A percentile compares a stretch with the other conserved stretches of the same genome.
Conservation (phyloP, 2,113 vertebrate genomes). For the Castor canadensis region DNA sequence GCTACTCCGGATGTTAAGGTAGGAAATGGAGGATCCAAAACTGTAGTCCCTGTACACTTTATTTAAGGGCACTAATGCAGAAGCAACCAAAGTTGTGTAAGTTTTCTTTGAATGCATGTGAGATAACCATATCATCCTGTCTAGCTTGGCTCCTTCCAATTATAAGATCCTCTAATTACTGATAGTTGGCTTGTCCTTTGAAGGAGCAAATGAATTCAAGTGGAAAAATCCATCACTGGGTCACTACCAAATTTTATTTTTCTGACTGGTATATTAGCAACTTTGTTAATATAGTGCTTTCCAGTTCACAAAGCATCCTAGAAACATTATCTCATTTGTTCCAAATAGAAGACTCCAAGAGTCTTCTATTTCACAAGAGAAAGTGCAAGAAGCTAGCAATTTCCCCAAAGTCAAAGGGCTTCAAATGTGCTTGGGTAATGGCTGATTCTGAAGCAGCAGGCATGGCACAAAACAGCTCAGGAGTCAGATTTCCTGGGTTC, state of each 20-base stretch:
- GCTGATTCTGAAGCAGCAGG: background rate
- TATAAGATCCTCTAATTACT: background rate
- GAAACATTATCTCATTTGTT: slow-evolving; percentile 40
- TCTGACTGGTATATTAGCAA: slow-evolving; percentile 33
- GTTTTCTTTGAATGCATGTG: background rate
- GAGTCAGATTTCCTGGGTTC: slow-evolving; percentile 10
- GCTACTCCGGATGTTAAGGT: background rate
- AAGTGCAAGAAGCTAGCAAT: background rate
- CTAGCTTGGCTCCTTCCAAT: slow-evolving; percentile 16
- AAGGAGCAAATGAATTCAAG: background rate
- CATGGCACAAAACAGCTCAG: background rate
- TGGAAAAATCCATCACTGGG: slow-evolving; percentile 47
- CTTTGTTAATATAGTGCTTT: slow-evolving; percentile 31
- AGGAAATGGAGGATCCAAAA: background rate
- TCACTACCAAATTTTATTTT: slow-evolving; percentile 50
- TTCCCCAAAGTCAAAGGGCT: background rate
- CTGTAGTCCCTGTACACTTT: background rate
- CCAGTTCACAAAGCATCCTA: slow-evolving; percentile 54
- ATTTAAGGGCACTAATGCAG: background rate
- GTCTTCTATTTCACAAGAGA: background rate
- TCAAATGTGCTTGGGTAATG: background rate
- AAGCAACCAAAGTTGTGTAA: background rate
- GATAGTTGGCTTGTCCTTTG: background rate
- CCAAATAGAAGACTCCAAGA: background rate
- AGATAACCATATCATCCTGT: background rate